Evolutionary conservation across 1,140 invertebrate genomes (phyloP).

Genomic region (Ceratosolen solmsi): DNA sequence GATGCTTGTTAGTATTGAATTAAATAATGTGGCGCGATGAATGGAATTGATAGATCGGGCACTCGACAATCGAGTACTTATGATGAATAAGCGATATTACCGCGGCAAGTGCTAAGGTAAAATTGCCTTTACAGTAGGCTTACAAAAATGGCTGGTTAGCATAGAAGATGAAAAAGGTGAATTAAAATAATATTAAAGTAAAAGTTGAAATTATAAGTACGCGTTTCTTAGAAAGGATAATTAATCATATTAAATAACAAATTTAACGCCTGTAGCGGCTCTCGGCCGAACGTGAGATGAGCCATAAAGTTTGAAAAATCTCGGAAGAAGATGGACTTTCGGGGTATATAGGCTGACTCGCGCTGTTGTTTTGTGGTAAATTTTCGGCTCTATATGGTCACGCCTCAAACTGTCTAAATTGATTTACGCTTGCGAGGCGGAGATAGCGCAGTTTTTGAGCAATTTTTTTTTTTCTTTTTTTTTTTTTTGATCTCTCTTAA

Average conservation of each 20-base stretch:
- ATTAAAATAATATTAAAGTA: background rate
- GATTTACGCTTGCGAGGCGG: constrained; percentile 40
- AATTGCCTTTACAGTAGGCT: no score
- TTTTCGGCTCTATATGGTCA: constrained; percentile 36
- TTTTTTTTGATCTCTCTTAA: background rate
- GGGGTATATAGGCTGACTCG: background rate
- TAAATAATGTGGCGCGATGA: no score
- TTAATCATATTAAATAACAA: constrained; percentile 44
- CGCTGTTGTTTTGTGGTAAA: constrained; percentile 20
- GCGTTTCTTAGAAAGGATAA: constrained; percentile 21
- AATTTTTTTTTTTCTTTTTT: background rate
- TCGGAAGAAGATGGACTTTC: constrained; percentile 19
- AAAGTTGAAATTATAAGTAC: background rate
- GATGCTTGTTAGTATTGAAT: no score
- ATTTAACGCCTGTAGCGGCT: constrained; percentile 42
- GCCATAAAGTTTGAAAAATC: constrained; percentile 34
- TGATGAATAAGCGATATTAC: no score
- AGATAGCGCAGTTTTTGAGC: constrained; percentile 15
- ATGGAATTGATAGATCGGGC: no score
- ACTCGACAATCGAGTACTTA: no score
- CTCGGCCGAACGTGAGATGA: background rate
- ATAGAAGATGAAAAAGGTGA: background rate
- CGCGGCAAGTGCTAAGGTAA: no score
- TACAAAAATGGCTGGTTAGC: background rate
- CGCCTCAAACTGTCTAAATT: constrained; percentile 41